Evolutionary conservation across 2,888 invertebrate genomes (phyloP), one percentile per base, ranked within the genome.

Genomic region (Phania funesta): DNA sequence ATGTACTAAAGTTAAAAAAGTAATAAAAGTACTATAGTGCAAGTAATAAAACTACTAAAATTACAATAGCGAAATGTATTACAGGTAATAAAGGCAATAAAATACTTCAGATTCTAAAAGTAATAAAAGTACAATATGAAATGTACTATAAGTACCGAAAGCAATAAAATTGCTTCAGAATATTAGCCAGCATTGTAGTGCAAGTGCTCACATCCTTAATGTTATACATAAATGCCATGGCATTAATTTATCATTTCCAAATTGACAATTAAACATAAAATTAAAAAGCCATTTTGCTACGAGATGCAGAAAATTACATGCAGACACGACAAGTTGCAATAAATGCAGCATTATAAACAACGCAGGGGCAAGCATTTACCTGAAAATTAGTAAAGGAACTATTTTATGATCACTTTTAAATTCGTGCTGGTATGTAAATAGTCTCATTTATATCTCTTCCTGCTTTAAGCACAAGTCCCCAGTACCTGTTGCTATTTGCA

Each of bases 281-380:
- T 74, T 74, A 68, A 54, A 75, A 65, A 80, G 22, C 48, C 50
- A 68, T 76, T 68, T 7, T 7, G 7, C 29, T 6, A 29, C 20
- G 18, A 29, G 20, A 4, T 26, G 41, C 60, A 62, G 65, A 73
- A 75, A 83, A 83, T 83, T 76, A 76, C 79, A 26, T 26, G 18
- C 29, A 76, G 76, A 80, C 83, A 80, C 83, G 83, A 83, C 73
- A 68, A 68, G 67, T 76, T 67, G 76, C 76, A 65, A 50, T 68
- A 67, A 50, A 52, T 41, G 50, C 44, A 22, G 29, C 7, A 41
- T 24, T 64, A 50, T 35, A 48, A 68, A 56, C 16, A 44, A 46
- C 9, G 18, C 64, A 46, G 56, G 58, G 26, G 44, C 67, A 50
- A 29, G 38, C 65, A 62, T 64, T 52, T 32, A 38, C n/a, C 26